Percentiles rank a stretch among this genome's conserved stretches.
These are phyloP conservation scores for Pitangus sulphuratus DNA, from an alignment of 2,797 vertebrate genomes.

Conservation along the genomic window DNA sequence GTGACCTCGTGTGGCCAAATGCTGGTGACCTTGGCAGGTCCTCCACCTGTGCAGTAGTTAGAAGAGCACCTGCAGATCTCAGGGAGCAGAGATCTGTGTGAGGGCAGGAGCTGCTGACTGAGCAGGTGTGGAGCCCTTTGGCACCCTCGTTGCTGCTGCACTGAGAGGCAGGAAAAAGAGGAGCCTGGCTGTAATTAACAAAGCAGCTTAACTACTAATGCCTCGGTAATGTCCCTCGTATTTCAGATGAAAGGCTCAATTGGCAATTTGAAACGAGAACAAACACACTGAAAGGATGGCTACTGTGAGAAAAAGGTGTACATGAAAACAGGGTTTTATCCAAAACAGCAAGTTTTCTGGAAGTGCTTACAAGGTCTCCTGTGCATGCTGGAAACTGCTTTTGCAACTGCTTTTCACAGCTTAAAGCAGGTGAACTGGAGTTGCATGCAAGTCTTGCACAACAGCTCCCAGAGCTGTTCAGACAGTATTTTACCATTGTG, in stretches of 20 bases:
- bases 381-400: background rate
- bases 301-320: conserved; percentile 4
- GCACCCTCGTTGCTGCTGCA: background rate
- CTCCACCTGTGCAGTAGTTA: background rate
- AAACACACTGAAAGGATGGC: conserved; percentile 10
- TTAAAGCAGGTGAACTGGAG: background rate
- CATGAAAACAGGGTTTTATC: background rate
- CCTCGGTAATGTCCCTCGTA: conserved; percentile 53
- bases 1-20: background rate
- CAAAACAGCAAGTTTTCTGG: background rate
- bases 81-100: background rate
- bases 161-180: conserved; percentile 30
- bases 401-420: background rate
- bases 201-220: conserved; percentile 62
- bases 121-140: background rate
- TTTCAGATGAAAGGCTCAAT: conserved; percentile 48
- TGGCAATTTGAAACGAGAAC: conserved; percentile 49
- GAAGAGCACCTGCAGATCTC: background rate
- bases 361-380: background rate
- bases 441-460: background rate
- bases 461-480: background rate
- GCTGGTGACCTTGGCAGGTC: background rate
- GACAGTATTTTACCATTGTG: background rate
- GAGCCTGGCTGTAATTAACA: conserved; percentile 55
- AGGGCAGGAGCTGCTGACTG: background rate